Base-by-base conservation (phyloP, 2,113 vertebrate genomes). In the Paradoxurus hermaphroditus region DNA sequence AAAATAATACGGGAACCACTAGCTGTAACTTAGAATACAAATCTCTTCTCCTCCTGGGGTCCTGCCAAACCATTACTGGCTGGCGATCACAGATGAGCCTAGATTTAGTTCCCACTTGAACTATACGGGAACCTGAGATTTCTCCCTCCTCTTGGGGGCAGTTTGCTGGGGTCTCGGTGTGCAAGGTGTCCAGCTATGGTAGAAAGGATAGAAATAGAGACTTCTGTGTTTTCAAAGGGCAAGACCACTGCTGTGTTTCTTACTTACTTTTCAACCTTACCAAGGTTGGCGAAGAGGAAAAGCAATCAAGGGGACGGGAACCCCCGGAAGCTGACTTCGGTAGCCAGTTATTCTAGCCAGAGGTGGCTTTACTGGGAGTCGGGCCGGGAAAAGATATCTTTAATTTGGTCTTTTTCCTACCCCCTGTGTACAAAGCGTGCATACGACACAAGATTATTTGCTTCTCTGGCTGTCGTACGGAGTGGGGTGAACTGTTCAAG, bases 21-120 rank as follows among this genome's bases (percentile, higher is more conserved):
- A 65, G 36, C 63, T 39, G 92, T 29, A 95, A 83, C 36, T 53
- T 44, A 77, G 77, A 90, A 94, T 25, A 53, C 23, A 78, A 21
- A 79, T 81, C 75, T 92, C 53, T 75, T 83, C 93, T 83, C 89
- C 84, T 84, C 62, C 94, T 59, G 31, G 81, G 44, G 72, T 70
- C 49, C 68, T 84, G 91, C 95, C 97, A 97, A 91, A 70, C 39
- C 67, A 34, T 93, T 59, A n/a, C 46, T 27, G 14, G 19, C 53
- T 95, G 44, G 86, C 90, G 53, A 83, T 67, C 62, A 46, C 25
- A 7, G 4, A 4, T 68, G 41, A 72, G 46, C 70, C 91, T 75
- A 44, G 41, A 53, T 62, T 5, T 65, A 85, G 62, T 82, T 78
- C 25, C 59, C 23, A 62, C 39, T 5, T 23, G 25, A 86, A 34